Evolutionary conservation across 2,888 invertebrate genomes (phyloP).

Genomic region (Esperia sulphurella): DNA sequence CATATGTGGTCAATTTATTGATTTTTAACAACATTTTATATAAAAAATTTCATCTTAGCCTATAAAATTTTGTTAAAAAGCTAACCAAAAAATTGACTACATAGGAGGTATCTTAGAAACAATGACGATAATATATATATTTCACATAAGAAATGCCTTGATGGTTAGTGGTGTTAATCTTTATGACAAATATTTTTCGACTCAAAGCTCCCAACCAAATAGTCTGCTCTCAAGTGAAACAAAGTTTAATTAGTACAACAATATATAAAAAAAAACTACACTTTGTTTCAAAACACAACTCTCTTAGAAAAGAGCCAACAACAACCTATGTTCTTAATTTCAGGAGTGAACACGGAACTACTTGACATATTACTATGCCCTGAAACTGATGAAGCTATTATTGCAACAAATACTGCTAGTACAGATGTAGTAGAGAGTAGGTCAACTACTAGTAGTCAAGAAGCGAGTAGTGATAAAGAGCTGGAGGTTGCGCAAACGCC

Average conservation of each 20-base stretch:
- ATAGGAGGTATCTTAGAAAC: too few relatives aligned
- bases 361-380: constrained; percentile 88
- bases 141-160: background rate
- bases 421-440: constrained; percentile 13
- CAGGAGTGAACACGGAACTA: constrained; percentile 91
- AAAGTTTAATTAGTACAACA: constrained; percentile 1
- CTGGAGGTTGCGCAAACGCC: background rate
- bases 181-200: background rate
- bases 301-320: too few relatives aligned
- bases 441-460: constrained; percentile 11
- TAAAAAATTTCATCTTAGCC: too few relatives aligned
- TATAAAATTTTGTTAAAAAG: too few relatives aligned
- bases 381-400: constrained; percentile 44
- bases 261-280: too few relatives aligned
- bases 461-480: constrained; percentile 22
- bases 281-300: too few relatives aligned
- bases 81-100: too few relatives aligned
- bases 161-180: too few relatives aligned
- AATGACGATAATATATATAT: too few relatives aligned
- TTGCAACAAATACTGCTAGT: constrained; percentile 11
- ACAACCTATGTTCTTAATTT: constrained; percentile 35
- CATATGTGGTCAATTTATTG: too few relatives aligned
- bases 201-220: too few relatives aligned
- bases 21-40: too few relatives aligned
- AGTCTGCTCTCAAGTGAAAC: background rate